Conservation (phyloP, 2,797 vertebrate species). For the Sebastes glaucus region DNA sequence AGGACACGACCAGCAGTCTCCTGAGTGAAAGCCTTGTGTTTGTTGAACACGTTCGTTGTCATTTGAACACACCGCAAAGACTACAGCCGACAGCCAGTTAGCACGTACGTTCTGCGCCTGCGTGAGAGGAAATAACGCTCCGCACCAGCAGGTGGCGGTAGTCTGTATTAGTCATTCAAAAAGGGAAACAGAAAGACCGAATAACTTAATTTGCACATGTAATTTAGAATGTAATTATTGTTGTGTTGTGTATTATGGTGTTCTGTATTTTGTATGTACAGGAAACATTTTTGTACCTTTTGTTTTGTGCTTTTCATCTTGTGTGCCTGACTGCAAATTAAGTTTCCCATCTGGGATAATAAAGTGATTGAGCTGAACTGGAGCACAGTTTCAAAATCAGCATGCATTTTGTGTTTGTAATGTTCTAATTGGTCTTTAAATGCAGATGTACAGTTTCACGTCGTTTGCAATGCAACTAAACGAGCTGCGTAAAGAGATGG, state of each 20-base stretch:
- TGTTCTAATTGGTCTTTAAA: background rate
- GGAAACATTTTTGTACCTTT: background rate
- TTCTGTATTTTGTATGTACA: background rate
- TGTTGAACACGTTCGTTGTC: no score
- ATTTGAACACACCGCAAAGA: no score
- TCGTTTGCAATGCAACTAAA: constrained; percentile 96
- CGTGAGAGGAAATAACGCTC: no score
- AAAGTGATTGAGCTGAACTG: background rate
- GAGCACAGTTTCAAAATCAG: background rate
- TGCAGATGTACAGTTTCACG: constrained; percentile 97
- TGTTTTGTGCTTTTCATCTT: background rate
- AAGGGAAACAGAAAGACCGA: no score
- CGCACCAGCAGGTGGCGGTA: no score
- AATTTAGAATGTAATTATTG: background rate
- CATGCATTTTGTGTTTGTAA: background rate
- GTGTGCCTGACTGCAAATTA: background rate
- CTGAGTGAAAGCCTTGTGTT: no score
- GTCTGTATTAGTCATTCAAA: no score
- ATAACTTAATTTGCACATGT: background rate
- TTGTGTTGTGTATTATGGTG: background rate
- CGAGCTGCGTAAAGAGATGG: constrained; percentile 92
- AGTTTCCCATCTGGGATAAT: background rate
- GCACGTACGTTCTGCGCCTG: no score
- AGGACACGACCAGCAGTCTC: no score
- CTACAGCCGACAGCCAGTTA: no score